These are phyloP conservation scores for Lycodopsis pacificus DNA, from an alignment of 2,797 vertebrate genomes.

Conservation along the genomic window DNA sequence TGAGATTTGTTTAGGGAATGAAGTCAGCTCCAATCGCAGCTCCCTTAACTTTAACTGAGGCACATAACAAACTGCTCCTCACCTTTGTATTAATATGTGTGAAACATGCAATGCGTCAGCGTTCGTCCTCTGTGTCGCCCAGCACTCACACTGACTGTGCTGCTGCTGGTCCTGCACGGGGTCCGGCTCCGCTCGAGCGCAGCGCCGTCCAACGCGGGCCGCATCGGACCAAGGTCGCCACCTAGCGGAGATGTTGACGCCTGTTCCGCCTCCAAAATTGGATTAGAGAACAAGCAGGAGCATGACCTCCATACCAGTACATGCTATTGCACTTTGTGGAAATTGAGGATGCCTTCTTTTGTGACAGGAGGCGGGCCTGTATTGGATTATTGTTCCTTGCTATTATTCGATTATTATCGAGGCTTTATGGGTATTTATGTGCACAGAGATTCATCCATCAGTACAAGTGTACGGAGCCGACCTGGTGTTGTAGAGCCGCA, in stretches of 20 bases:
- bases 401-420: slow-evolving; percentile 62
- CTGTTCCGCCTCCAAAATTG: slow-evolving; percentile 59
- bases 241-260: slow-evolving; percentile 71
- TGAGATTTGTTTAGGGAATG: background rate
- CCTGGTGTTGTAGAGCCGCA: background rate
- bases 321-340: slow-evolving; percentile 69
- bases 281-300: slow-evolving; percentile 71
- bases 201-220: slow-evolving; percentile 55
- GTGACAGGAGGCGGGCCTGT: slow-evolving; percentile 32
- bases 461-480: background rate
- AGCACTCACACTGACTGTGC: slow-evolving; percentile 23
- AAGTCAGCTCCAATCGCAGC: background rate
- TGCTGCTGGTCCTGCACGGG: slow-evolving; percentile 65
- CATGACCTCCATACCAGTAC: slow-evolving; percentile 61
- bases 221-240: slow-evolving; percentile 74
- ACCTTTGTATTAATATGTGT: background rate
- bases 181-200: slow-evolving; percentile 61
- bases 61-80: background rate
- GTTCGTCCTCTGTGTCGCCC: slow-evolving; percentile 42
- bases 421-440: slow-evolving; percentile 53
- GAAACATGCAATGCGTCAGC: slow-evolving; percentile 48
- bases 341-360: slow-evolving; percentile 55
- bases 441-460: slow-evolving; percentile 13
- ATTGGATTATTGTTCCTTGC: slow-evolving; percentile 65
- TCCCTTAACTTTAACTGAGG: background rate